Evolutionary conservation across 2,888 invertebrate genomes (phyloP), one percentile per base, ranked within the genome.

Genomic region (Formica aserva): DNA sequence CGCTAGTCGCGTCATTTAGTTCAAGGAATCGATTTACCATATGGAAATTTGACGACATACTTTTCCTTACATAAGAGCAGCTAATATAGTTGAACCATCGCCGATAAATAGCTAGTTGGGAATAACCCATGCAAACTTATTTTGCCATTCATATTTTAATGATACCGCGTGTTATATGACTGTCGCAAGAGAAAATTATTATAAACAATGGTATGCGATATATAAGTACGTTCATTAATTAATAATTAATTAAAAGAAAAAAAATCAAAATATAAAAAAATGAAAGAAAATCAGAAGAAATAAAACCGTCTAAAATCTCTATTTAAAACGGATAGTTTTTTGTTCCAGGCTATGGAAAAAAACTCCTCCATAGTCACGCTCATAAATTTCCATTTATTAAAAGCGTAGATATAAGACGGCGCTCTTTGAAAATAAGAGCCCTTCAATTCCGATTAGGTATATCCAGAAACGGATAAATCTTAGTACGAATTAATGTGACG

Each of bases 1-100:
- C 32, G 26, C n/a, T 8, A 38, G 18, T n/a, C 26, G 35, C 41
- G 57, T 67, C 65, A 77, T 85, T 83, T 72, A 55, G 85, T 77
- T 77, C 71, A 83, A 85, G 60, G 83, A 85, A 77, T 75, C 83
- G 72, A 83, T 72, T 86, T 86, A 83, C 76, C 80, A 86, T 83
- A 85, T 85, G 83, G 71, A 86, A 85, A 86, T 86, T 86, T 5
- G n/a, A 81, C 57, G 62, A 52, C n/a, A 52, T n/a, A 52, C 71
- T 55, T 22, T 18, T 62, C 26, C 48, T 83, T 83, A 83, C 32
- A 48, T 83, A 83, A 83, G 13, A 26, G n/a, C 26, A 65, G 26
- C 41, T 81, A 81, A 55, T 38, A 48, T 66, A n/a, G 60, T 26
- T 35, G 74, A 45, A 35, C 15, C 13, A 38, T 80, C 13, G 45